Evolutionary conservation across 1,140 invertebrate species (phyloP).

Genomic region (Danaus melanippus): DNA sequence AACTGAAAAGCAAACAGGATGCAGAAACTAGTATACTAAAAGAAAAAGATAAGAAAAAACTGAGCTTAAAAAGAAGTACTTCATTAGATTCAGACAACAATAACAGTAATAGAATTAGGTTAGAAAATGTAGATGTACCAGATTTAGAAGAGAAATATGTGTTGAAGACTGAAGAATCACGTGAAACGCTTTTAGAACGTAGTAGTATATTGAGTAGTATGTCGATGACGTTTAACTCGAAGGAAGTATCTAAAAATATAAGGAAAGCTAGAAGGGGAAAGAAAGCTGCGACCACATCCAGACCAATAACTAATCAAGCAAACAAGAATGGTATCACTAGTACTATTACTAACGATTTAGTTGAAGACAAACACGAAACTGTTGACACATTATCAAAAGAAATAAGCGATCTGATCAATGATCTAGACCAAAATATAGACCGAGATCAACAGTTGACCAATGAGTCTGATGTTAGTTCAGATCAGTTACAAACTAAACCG

Average conservation of each 20-base stretch:
- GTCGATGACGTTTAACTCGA: slow-evolving; percentile 67
- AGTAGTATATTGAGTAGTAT: slow-evolving; percentile 68
- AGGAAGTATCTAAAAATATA: slow-evolving; percentile 63
- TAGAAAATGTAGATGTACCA: slow-evolving; percentile 60
- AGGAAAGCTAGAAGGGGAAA: slow-evolving; percentile 57
- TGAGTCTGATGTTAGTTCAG: slow-evolving; percentile 34
- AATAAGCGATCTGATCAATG: slow-evolving; percentile 61
- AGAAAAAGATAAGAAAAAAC: slow-evolving; percentile 55
- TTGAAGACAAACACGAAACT: slow-evolving; percentile 51
- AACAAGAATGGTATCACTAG: slow-evolving; percentile 35
- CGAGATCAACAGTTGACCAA: slow-evolving; percentile 47
- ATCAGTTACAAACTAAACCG: slow-evolving; percentile 46
- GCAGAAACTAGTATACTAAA: slow-evolving; percentile 50
- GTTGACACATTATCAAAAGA: slow-evolving; percentile 59
- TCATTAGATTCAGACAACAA: slow-evolving; percentile 69
- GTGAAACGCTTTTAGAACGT: slow-evolving; percentile 60
- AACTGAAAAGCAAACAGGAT: slow-evolving; percentile 50
- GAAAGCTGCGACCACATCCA: slow-evolving; percentile 41
- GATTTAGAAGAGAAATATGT: slow-evolving; percentile 61
- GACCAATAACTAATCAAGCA: slow-evolving; percentile 21
- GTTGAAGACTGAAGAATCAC: slow-evolving; percentile 57
- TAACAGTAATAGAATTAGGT: slow-evolving; percentile 69
- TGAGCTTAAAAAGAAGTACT: slow-evolving; percentile 69
- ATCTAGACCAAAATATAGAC: slow-evolving; percentile 59
- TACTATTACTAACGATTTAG: slow-evolving; percentile 35